These are phyloP conservation scores for Suncus etruscus DNA, from an alignment of 2,113 vertebrate species.

Conservation along the genomic window DNA sequence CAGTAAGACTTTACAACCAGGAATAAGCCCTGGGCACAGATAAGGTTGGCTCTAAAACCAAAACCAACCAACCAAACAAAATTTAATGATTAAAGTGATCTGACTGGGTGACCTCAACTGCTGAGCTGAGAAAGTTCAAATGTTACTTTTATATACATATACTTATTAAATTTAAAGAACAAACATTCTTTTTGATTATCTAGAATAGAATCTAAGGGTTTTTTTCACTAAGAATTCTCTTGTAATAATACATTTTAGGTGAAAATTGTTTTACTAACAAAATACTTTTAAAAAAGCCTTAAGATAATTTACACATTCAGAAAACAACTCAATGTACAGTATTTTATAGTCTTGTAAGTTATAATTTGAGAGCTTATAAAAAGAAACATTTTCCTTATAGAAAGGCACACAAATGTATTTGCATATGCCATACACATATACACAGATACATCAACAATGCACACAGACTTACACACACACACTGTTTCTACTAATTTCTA, in stretches of 20 bases:
- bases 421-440: not conserved
- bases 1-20: not conserved
- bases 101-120: not conserved
- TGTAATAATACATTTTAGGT: not conserved
- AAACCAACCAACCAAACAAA: no score
- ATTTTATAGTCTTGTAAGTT: slow-evolving; percentile 3
- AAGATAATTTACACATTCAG: not conserved
- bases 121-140: not conserved
- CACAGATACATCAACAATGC: no score
- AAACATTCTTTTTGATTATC: slow-evolving; percentile 4
- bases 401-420: not conserved
- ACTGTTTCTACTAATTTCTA: not conserved
- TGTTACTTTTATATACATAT: not conserved
- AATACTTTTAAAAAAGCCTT: not conserved
- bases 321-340: not conserved
- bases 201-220: not conserved
- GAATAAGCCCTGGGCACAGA: no score
- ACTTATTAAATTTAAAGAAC: not conserved
- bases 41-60: no score
- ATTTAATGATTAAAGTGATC: no score
- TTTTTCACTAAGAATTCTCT: not conserved
- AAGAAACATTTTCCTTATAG: not conserved
- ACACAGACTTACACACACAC: not conserved
- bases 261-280: slow-evolving; percentile 1
- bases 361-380: not conserved